A percentile compares a stretch with the other conserved stretches of the same genome.
phyloP scores from a whole-genome alignment of 2,797 vertebrate genomes.

The Helarctos malayanus region DNA sequence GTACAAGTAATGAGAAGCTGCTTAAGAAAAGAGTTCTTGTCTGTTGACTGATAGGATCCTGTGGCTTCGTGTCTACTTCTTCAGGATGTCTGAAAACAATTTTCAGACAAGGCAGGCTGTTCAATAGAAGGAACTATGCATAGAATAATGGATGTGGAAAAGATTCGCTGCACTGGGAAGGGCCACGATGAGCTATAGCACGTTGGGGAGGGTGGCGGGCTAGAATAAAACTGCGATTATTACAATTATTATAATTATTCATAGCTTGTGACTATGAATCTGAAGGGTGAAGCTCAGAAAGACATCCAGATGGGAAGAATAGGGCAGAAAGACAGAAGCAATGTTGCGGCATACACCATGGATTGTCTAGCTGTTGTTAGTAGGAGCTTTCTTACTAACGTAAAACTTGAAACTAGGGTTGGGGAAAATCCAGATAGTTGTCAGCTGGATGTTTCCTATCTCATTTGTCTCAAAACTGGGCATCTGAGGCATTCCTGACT shows the following conservation, averaged over 20 bases:
- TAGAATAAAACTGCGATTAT: neutral
- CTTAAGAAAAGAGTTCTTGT: neutral
- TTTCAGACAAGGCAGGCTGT: neutral
- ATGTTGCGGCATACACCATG: neutral
- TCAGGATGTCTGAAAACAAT: neutral
- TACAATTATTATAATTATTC: neutral
- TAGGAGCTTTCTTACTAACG: constrained; percentile 7
- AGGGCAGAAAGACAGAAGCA: neutral
- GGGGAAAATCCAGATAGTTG: neutral
- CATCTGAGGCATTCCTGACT: constrained; percentile 32
- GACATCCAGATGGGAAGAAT: neutral
- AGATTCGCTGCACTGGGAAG: neutral
- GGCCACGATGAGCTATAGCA: neutral
- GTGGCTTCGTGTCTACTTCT: neutral
- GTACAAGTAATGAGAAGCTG: constrained; percentile 23
- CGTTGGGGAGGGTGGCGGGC: neutral
- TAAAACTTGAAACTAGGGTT: constrained; percentile 43
- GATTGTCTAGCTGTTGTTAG: neutral
- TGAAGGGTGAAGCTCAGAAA: neutral
- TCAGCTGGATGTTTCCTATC: neutral
- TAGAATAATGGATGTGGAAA: neutral
- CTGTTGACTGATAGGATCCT: constrained; percentile 18
- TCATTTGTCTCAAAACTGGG: neutral
- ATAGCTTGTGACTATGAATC: neutral
- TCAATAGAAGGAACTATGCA: neutral